phyloP scores from a whole-genome alignment of 1,140 invertebrate species.

The Drosophila kikkawai region DNA sequence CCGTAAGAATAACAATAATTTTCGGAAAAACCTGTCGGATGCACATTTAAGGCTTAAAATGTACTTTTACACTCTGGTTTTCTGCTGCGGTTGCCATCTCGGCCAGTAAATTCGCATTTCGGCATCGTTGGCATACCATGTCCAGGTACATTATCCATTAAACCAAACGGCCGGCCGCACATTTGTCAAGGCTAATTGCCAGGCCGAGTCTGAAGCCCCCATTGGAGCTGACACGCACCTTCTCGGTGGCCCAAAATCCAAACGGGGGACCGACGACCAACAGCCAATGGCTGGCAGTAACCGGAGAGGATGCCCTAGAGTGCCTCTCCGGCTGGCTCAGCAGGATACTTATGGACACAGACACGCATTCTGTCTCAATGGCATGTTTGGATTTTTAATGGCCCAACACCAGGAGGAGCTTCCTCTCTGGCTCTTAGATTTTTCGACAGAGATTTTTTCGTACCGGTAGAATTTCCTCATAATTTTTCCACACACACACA shows the following conservation, averaged over 20 bases:
- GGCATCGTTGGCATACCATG: constrained; percentile 39
- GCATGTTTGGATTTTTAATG: constrained; percentile 70
- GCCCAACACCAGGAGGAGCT: constrained; percentile 37
- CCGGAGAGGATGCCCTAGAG: constrained; percentile 32
- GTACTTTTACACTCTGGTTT: constrained; percentile 38
- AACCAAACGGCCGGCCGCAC: constrained; percentile 72
- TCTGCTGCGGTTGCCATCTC: constrained; percentile 37
- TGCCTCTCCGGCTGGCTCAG: constrained; percentile 51
- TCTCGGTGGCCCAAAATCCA: constrained; percentile 24
- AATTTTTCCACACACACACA: constrained; percentile 41
- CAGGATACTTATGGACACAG: constrained; percentile 49
- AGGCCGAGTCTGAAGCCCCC: constrained; percentile 53
- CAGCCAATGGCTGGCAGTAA: constrained; percentile 20
- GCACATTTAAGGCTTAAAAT: constrained; percentile 55
- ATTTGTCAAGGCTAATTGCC: constrained; percentile 76
- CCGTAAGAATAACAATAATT: constrained; percentile 48
- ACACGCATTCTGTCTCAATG: constrained; percentile 55
- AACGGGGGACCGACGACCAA: not conserved
- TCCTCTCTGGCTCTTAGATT: constrained; percentile 10
- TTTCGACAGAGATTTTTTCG: constrained; percentile 47
- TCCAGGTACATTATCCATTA: constrained; percentile 73
- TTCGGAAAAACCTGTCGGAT: constrained; percentile 33
- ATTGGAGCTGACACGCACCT: constrained; percentile 68
- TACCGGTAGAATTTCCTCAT: constrained; percentile 31
- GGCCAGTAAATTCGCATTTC: constrained; percentile 40